These are phyloP conservation scores for Diacarnus erythraeanus DNA, from an alignment of 37 sponge, comb jelly and placozoan species.

Conservation along the genomic window DNA sequence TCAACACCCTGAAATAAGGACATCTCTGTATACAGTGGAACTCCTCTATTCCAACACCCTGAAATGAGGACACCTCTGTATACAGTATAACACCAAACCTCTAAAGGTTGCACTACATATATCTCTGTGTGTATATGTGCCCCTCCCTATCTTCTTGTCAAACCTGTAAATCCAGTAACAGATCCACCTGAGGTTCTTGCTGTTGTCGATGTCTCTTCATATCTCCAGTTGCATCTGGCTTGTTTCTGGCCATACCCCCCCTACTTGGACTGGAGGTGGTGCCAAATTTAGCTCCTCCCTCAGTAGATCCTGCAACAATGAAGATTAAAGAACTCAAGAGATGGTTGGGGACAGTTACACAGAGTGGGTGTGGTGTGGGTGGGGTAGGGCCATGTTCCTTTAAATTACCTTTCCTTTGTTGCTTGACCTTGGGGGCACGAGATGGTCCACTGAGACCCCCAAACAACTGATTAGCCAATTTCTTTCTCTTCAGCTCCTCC, in stretches of 20 bases:
- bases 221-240: no score
- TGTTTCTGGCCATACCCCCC: neutral
- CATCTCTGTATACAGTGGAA: no score
- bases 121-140: no score
- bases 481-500: slow-evolving; percentile 51
- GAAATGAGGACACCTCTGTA: no score
- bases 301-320: no score
- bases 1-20: no score
- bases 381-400: neutral
- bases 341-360: neutral
- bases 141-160: neutral
- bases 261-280: no score
- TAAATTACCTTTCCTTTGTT: slow-evolving; percentile 1
- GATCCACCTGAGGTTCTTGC: slow-evolving; percentile 12
- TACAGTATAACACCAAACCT: no score
- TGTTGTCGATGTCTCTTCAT: neutral
- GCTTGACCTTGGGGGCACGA: slow-evolving; percentile 26
- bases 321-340: no score
- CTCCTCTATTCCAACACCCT: no score
- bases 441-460: slow-evolving; percentile 51
- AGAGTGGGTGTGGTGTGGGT: neutral
- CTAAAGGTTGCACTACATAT: no score
- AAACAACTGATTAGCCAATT: slow-evolving; percentile 75
- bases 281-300: no score
- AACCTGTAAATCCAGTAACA: slow-evolving; percentile 11